A percentile compares a stretch with the other conserved stretches of the same genome.
Evolutionary conservation across 2,888 invertebrate genomes (phyloP).

Genomic region (Lomographa bimaculata): DNA sequence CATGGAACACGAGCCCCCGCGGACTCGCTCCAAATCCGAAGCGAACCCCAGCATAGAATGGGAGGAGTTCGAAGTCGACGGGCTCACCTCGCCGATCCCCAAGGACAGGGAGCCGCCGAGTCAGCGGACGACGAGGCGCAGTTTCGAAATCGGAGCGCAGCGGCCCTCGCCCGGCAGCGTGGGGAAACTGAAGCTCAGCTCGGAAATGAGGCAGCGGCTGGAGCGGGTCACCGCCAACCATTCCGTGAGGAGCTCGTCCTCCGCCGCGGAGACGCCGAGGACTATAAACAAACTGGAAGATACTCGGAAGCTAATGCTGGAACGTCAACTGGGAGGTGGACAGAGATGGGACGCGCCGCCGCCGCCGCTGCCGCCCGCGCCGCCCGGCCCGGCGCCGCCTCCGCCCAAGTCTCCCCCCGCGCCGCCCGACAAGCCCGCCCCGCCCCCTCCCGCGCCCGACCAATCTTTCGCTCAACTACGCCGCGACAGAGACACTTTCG

Average conservation of each 20-base stretch:
- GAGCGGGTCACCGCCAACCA: constrained; percentile 95
- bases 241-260: constrained; percentile 91
- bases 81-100: constrained; percentile 51
- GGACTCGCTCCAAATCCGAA: constrained; percentile 71
- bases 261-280: constrained; percentile 87
- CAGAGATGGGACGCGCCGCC: constrained; percentile 85
- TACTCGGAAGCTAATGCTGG: constrained; percentile 92
- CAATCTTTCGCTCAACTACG: constrained; percentile 87
- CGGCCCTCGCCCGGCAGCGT: constrained; percentile 94
- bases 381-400: constrained; percentile 84
- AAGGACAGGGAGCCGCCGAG: constrained; percentile 66
- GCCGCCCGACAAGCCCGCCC: constrained; percentile 85
- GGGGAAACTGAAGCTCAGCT: constrained; percentile 94
- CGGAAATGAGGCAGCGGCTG: constrained; percentile 95
- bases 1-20: constrained; percentile 65
- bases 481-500: constrained; percentile 88
- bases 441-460: constrained; percentile 81
- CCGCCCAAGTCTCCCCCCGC: constrained; percentile 86
- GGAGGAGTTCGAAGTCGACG: constrained; percentile 93
- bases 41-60: constrained; percentile 87
- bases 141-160: constrained; percentile 92
- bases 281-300: constrained; percentile 93
- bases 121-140: constrained; percentile 79
- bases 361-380: constrained; percentile 86
- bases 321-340: constrained; percentile 91